Percentiles rank a stretch among this genome's conserved stretches.
phyloP scores from a whole-genome alignment of 2,797 vertebrate genomes.

The Pseudomugil tenellus region DNA sequence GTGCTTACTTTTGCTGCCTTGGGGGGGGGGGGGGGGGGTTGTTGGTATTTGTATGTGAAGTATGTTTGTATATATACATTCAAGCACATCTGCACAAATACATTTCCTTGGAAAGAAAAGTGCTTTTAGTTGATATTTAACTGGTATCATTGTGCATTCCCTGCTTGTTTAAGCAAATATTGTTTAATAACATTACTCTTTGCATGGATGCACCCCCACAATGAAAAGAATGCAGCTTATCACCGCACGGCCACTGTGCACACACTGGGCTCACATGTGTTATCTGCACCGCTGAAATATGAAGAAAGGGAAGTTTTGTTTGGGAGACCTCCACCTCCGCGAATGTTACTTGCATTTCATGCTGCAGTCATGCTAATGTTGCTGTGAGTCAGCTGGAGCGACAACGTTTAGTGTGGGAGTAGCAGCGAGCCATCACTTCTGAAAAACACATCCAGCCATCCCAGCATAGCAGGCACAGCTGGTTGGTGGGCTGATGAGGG shows the following conservation, averaged over 20 bases:
- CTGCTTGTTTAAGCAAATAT: slow-evolving; percentile 2
- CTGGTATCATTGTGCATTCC: slow-evolving; percentile 9
- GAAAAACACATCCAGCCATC: slow-evolving; percentile 53
- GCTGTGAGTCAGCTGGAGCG: slow-evolving; percentile 68
- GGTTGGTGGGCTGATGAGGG: slow-evolving; percentile 62
- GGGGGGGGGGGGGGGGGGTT: slow-evolving; percentile 30
- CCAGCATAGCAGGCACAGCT: slow-evolving; percentile 62
- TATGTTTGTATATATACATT: neutral
- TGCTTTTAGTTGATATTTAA: slow-evolving; percentile 21
- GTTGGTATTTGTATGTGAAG: slow-evolving; percentile 4
- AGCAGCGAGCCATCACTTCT: slow-evolving; percentile 61
- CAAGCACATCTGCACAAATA: slow-evolving; percentile 2
- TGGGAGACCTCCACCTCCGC: slow-evolving; percentile 23
- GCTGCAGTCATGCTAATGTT: slow-evolving; percentile 47
- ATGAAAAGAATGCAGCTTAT: slow-evolving; percentile 16
- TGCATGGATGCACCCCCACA: slow-evolving; percentile 21
- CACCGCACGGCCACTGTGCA: slow-evolving; percentile 2
- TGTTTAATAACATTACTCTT: slow-evolving; percentile 39
- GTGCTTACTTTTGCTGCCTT: slow-evolving; percentile 55
- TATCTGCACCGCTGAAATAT: slow-evolving; percentile 17
- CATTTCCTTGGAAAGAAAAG: neutral
- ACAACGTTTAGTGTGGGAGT: slow-evolving; percentile 67
- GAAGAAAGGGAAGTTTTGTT: slow-evolving; percentile 15
- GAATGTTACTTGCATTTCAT: slow-evolving; percentile 38
- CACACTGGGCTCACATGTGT: slow-evolving; percentile 7